Percentiles rank a stretch among this genome's conserved stretches.
These are phyloP conservation scores for Lamprotornis superbus DNA, from an alignment of 2,113 vertebrate genomes.

Conservation along the genomic window DNA sequence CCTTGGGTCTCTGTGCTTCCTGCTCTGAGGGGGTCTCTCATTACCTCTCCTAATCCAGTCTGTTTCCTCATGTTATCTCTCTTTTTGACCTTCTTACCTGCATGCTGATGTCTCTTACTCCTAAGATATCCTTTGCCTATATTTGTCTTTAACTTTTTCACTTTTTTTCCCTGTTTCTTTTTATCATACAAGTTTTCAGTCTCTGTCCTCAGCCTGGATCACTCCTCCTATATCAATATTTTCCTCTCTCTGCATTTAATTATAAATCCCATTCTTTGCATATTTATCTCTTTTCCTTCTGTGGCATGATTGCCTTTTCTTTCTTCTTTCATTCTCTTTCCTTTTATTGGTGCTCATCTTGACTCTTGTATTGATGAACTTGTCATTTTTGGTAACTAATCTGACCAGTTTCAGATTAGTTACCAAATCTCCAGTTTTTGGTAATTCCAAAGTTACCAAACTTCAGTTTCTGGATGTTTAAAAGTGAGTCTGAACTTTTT, in stretches of 20 bases:
- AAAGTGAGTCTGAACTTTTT: neutral
- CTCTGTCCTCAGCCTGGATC: neutral
- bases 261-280: neutral
- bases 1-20: accelerated
- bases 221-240: neutral
- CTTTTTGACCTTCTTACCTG: neutral
- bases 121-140: neutral
- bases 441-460: neutral
- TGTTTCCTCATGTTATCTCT: neutral
- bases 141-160: neutral
- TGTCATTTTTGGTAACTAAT: neutral
- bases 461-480: neutral
- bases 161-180: neutral
- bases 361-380: neutral
- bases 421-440: neutral
- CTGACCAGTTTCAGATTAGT: neutral
- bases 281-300: neutral
- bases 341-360: neutral
- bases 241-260: neutral
- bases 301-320: neutral
- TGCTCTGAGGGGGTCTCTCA: neutral
- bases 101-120: neutral
- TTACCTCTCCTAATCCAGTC: neutral
- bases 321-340: neutral
- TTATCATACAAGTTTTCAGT: neutral